These are phyloP conservation scores for Zosterops borbonicus DNA, from an alignment of 2,113 vertebrate genomes.

Conservation along the genomic window DNA sequence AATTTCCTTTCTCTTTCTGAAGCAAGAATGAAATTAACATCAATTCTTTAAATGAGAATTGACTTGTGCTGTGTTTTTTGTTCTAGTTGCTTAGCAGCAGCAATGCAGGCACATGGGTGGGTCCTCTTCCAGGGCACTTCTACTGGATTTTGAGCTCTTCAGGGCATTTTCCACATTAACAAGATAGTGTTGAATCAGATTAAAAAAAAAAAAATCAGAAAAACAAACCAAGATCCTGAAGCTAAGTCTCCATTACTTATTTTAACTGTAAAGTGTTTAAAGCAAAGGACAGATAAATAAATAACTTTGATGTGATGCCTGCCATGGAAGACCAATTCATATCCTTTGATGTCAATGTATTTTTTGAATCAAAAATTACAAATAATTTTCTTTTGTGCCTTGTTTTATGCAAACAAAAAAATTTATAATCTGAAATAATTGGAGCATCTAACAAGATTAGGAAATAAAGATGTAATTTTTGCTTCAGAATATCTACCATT, in stretches of 20 bases:
- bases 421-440: background rate
- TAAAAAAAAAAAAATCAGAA: background rate
- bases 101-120: background rate
- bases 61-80: background rate
- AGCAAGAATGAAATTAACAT: background rate
- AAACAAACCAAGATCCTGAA: background rate
- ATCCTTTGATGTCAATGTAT: background rate
- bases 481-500: background rate
- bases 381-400: background rate
- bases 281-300: background rate
- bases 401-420: background rate
- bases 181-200: background rate
- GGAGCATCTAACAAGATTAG: background rate
- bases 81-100: slow-evolving; percentile 44
- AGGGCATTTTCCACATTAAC: background rate
- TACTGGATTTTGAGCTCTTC: background rate
- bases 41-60: background rate
- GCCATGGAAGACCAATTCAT: background rate
- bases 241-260: background rate
- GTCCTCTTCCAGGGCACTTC: background rate
- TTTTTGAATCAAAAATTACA: background rate
- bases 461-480: background rate
- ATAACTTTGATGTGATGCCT: background rate
- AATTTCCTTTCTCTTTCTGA: background rate
- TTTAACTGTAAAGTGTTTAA: background rate